Evolutionary conservation across 2,888 invertebrate species (phyloP).

Genomic region (Leucozona laternaria): DNA sequence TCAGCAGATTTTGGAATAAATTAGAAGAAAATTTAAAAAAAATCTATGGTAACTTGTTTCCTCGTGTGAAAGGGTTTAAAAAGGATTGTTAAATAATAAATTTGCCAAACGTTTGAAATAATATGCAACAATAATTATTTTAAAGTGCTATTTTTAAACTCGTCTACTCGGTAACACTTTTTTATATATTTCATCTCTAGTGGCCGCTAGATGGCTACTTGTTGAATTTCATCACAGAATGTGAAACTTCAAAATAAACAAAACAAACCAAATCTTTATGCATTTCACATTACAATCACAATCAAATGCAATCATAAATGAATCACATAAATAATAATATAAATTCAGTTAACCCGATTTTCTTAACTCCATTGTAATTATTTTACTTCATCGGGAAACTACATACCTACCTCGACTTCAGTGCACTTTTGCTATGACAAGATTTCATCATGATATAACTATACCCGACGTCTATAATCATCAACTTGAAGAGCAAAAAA

Average conservation of each 20-base stretch:
- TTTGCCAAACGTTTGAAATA: no score
- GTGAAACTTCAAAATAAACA: slow-evolving; percentile 29
- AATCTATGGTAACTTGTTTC: no score
- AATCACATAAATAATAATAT: no score
- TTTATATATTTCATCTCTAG: not conserved
- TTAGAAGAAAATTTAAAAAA: no score
- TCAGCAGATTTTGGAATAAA: no score
- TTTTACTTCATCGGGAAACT: not conserved
- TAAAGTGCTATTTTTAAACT: not conserved
- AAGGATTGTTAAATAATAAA: no score
- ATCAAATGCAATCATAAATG: slow-evolving; percentile 4
- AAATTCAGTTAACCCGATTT: not conserved
- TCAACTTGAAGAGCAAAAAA: slow-evolving; percentile 89
- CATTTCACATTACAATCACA: slow-evolving; percentile 9
- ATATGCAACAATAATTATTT: no score
- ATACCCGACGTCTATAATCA: slow-evolving; percentile 52
- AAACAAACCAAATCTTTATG: not conserved
- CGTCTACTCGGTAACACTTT: not conserved
- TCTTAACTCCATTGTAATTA: not conserved
- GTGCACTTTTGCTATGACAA: slow-evolving; percentile 5
- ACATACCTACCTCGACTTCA: no score
- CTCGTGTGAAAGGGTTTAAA: no score
- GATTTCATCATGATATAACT: slow-evolving; percentile 25
- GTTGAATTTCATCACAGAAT: slow-evolving; percentile 29
- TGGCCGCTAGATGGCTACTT: slow-evolving; percentile 7